phyloP scores from a whole-genome alignment of 2,113 vertebrate species.

The Ammodramus savannarum region DNA sequence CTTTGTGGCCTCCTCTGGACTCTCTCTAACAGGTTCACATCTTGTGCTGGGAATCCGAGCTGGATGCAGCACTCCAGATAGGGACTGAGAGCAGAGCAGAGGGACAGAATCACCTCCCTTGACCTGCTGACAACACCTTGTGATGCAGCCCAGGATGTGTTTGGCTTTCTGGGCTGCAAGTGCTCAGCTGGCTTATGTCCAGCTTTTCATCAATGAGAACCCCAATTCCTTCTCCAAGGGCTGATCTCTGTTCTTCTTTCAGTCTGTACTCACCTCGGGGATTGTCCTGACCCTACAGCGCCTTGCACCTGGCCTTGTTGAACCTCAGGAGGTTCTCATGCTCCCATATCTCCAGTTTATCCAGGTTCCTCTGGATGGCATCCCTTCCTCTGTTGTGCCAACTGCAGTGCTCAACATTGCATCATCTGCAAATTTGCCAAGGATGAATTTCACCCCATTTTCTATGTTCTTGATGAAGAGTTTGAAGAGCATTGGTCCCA shows the following conservation, averaged over 20 bases:
- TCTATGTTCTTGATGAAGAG: neutral
- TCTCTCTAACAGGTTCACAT: neutral
- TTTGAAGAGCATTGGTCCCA: neutral
- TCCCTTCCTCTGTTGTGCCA: neutral
- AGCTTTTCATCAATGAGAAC: neutral
- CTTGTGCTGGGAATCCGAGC: neutral
- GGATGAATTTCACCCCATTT: neutral
- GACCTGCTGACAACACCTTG: neutral
- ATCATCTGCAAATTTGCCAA: neutral
- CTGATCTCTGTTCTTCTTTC: neutral
- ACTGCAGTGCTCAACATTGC: rapidly evolving
- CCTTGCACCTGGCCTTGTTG: no score
- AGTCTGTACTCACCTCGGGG: neutral
- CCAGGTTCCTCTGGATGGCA: neutral
- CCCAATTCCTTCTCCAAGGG: no score
- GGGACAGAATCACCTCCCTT: neutral
- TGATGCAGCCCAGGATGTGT: neutral
- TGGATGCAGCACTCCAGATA: neutral
- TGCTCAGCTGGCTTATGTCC: rapidly evolving
- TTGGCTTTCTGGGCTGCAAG: neutral
- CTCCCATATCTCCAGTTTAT: neutral
- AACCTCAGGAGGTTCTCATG: neutral
- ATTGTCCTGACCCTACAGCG: neutral
- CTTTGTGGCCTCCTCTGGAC: neutral
- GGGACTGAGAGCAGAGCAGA: neutral